Percentiles rank a stretch among this genome's conserved stretches.
Conservation (phyloP, 2,797 vertebrate genomes). For the Monodelphis domestica region DNA sequence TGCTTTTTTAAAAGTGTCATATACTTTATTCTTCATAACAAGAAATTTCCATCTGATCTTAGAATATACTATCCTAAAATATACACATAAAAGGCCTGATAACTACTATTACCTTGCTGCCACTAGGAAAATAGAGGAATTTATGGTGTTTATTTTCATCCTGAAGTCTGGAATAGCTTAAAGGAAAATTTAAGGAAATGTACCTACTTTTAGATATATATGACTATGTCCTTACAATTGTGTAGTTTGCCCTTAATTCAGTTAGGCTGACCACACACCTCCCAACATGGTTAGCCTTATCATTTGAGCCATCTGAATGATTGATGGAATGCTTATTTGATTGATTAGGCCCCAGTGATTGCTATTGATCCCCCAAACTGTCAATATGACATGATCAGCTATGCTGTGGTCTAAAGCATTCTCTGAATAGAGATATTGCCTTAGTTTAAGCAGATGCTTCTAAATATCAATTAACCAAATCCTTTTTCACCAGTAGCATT, state of each 20-base stretch:
- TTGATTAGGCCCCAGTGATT: background rate
- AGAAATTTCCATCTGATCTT: background rate
- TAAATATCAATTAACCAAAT: conserved; percentile 11
- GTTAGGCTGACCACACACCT: background rate
- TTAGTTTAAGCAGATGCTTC: conserved; percentile 26
- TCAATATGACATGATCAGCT: background rate
- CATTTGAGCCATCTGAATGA: conserved; percentile 2
- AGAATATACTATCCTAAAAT: background rate
- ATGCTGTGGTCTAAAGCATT: background rate
- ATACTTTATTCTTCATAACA: background rate
- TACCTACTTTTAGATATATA: background rate
- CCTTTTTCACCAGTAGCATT: background rate
- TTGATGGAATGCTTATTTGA: conserved; percentile 18
- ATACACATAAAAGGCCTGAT: background rate
- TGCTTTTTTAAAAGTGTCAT: background rate
- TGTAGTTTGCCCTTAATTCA: conserved; percentile 24
- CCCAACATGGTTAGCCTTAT: conserved; percentile 4
- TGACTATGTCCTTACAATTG: background rate
- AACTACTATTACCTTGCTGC: background rate
- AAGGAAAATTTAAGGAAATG: conserved; percentile 25
- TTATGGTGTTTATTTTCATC: background rate
- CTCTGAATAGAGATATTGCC: conserved; percentile 43
- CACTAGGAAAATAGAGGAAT: background rate
- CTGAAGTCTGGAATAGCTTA: conserved; percentile 26
- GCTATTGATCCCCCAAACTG: background rate